Conservation (phyloP, 2,797 vertebrate species). For the Tinamus major region DNA sequence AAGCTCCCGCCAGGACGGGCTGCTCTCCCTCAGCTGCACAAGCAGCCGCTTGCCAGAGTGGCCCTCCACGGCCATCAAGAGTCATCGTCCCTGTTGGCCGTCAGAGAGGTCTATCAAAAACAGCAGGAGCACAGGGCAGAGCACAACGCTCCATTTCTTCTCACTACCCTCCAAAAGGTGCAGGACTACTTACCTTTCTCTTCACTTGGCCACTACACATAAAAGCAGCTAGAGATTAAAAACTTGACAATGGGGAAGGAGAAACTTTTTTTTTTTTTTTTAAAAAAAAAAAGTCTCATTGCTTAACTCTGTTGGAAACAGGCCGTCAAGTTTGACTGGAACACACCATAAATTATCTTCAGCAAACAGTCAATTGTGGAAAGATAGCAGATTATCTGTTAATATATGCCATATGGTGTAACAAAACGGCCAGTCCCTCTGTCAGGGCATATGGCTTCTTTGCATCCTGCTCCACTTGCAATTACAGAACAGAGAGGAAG, state of each 20-base stretch:
- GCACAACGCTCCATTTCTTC: neutral
- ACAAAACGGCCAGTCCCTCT: neutral
- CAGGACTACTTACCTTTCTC: neutral
- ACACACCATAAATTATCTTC: neutral
- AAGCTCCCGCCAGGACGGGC: neutral
- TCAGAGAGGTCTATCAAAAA: neutral
- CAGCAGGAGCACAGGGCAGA: neutral
- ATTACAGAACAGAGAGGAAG: neutral
- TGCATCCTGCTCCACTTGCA: neutral
- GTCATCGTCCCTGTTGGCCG: neutral
- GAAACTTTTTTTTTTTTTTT: neutral
- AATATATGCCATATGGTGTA: neutral
- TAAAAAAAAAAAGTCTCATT: neutral
- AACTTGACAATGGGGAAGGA: neutral
- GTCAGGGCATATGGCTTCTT: neutral
- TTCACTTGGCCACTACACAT: neutral
- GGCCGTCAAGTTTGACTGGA: neutral
- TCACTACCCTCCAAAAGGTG: too few species aligned
- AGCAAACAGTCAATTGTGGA: neutral
- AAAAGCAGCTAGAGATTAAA: neutral
- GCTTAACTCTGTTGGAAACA: neutral
- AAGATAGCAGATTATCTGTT: neutral
- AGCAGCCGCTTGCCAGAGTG: too few species aligned
- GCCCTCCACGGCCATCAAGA: neutral
- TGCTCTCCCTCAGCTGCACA: too few species aligned